A percentile compares a stretch with the other conserved stretches of the same genome.
phyloP scores from a whole-genome alignment of 2,113 vertebrate genomes.

The Oncorhynchus masou region DNA sequence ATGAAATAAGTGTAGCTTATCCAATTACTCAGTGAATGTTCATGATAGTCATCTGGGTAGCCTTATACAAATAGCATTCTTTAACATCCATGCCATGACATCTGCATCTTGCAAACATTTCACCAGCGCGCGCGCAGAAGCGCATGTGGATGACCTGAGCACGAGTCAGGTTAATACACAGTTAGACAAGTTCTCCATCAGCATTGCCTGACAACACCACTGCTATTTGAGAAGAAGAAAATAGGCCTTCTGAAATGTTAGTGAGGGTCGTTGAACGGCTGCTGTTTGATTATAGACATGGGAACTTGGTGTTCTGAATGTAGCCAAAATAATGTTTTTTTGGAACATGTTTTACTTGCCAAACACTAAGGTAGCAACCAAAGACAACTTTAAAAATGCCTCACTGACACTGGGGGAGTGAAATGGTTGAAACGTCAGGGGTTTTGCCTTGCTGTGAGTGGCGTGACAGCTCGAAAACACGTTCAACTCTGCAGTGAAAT shows the following conservation, averaged over 20 bases:
- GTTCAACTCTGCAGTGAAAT: conserved; percentile 12
- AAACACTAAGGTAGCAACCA: not conserved
- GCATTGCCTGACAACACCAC: not conserved
- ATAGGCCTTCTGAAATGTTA: not conserved
- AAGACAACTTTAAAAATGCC: not conserved
- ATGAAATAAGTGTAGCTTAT: too few species aligned
- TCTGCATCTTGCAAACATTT: not conserved
- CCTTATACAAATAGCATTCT: too few species aligned
- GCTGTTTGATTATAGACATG: not conserved
- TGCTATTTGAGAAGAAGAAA: not conserved
- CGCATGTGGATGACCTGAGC: conserved; percentile 5
- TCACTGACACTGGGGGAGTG: not conserved
- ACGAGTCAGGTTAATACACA: not conserved
- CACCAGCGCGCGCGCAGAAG: not conserved
- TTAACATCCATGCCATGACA: too few species aligned
- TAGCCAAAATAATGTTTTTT: conserved; percentile 27
- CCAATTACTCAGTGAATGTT: too few species aligned
- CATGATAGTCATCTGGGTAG: too few species aligned
- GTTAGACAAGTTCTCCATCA: conserved; percentile 1
- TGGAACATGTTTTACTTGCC: conserved; percentile 3
- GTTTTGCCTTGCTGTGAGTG: conserved; percentile 8
- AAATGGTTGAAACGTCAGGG: not conserved
- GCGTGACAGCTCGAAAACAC: conserved; percentile 1
- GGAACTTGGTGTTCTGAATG: conserved; percentile 10
- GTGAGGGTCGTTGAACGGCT: not conserved